These are phyloP conservation scores for Steinernema khuongi DNA, from an alignment of 1,140 invertebrate species.

Conservation along the genomic window DNA sequence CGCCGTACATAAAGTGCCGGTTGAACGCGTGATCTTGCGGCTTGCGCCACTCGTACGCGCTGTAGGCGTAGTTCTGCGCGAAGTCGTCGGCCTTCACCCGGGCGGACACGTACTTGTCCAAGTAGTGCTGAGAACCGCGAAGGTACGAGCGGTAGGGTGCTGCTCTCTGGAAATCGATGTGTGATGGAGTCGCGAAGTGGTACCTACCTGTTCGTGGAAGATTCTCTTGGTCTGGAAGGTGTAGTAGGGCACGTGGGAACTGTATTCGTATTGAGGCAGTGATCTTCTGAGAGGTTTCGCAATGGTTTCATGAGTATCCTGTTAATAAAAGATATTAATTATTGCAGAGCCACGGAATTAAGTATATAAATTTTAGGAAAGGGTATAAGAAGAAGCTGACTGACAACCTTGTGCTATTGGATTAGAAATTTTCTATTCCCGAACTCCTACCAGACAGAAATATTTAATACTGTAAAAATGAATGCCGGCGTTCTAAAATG, in stretches of 20 bases:
- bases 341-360: not conserved
- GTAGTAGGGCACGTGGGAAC: conserved; percentile 56
- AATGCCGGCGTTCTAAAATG: too few species aligned
- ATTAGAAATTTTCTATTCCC: too few species aligned
- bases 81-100: conserved; percentile 56
- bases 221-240: conserved; percentile 56
- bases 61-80: conserved; percentile 52
- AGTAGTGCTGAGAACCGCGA: conserved; percentile 53
- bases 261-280: conserved; percentile 24
- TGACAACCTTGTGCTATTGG: too few species aligned
- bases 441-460: too few species aligned
- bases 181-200: not conserved
- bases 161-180: conserved; percentile 42
- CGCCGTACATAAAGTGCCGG: conserved; percentile 50
- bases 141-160: conserved; percentile 52
- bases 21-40: conserved; percentile 57
- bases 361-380: conserved; percentile 1
- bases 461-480: too few species aligned
- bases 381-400: not conserved
- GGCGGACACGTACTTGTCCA: conserved; percentile 51
- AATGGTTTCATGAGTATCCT: conserved; percentile 33
- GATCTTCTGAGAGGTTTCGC: conserved; percentile 30
- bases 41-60: conserved; percentile 58
- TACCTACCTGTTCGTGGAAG: conserved; percentile 53
- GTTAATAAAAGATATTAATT: conserved; percentile 20